A percentile compares a stretch with the other conserved stretches of the same genome.
Conservation (phyloP, 2,113 vertebrate genomes). For the Arvicanthis niloticus region DNA sequence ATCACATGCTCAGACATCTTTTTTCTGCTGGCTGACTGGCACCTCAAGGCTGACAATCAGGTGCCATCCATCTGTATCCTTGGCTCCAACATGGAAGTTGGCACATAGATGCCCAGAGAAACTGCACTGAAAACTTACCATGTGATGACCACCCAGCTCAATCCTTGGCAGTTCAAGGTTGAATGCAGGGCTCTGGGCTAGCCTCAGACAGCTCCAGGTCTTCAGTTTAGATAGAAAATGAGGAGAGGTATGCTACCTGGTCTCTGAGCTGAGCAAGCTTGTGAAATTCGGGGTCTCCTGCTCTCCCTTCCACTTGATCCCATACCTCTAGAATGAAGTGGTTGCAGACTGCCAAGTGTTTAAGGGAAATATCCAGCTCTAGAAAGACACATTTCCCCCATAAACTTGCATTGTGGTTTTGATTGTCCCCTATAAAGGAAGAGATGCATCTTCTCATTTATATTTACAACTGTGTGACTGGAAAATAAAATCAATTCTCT, state of each 20-base stretch:
- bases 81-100: background rate
- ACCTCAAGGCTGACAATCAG: background rate
- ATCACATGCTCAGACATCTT: background rate
- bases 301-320: background rate
- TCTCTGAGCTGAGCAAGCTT: background rate
- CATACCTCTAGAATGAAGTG: constrained; percentile 61
- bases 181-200: background rate
- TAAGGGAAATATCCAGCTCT: background rate
- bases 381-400: constrained; percentile 68
- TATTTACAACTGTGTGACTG: constrained; percentile 58
- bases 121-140: background rate
- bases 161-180: background rate
- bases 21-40: background rate
- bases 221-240: background rate
- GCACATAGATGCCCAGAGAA: background rate
- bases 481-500: constrained; percentile 63
- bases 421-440: constrained; percentile 71
- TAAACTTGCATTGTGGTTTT: constrained; percentile 75
- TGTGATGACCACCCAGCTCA: no score
- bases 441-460: constrained; percentile 70
- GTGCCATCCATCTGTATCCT: background rate
- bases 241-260: background rate
- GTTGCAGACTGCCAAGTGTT: constrained; percentile 56
- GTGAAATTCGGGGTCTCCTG: background rate
- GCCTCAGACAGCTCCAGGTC: background rate